A percentile compares a stretch with the other conserved stretches of the same genome.
Conservation (phyloP, 2,888 invertebrate species). For the Gibbula magus region DNA sequence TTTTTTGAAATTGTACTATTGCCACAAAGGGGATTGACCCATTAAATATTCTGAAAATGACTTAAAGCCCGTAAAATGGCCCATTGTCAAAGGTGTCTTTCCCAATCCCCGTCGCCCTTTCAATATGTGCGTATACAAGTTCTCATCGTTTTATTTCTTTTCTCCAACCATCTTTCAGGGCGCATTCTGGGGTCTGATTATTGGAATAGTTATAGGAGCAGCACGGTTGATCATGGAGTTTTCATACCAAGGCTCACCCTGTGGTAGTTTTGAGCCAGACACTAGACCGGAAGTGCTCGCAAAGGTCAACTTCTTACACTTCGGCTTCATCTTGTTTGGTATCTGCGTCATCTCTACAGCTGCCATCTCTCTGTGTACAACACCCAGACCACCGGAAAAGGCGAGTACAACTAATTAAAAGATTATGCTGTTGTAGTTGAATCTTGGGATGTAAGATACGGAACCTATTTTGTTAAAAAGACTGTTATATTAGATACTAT, state of each 20-base stretch:
- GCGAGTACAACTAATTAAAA: constrained; percentile 34
- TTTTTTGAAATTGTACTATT: no score
- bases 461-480: no score
- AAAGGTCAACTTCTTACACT: constrained; percentile 69
- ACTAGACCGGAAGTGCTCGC: constrained; percentile 54
- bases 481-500: no score
- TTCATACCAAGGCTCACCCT: constrained; percentile 75
- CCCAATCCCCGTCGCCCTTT: no score
- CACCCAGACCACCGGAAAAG: constrained; percentile 55
- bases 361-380: constrained; percentile 58
- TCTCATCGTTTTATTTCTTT: no score
- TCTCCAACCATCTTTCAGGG: constrained; percentile 76
- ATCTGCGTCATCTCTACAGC: constrained; percentile 60
- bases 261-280: constrained; percentile 71
- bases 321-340: constrained; percentile 66
- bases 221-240: constrained; percentile 77
- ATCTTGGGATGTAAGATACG: no score
- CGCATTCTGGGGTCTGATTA: constrained; percentile 78
- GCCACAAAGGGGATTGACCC: no score
- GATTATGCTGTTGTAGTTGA: no score
- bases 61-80: no score
- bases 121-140: no score
- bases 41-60: no score
- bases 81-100: no score
- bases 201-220: constrained; percentile 76